Conservation (phyloP, 2,888 invertebrate species). For the Tetheella fluctuosa region DNA sequence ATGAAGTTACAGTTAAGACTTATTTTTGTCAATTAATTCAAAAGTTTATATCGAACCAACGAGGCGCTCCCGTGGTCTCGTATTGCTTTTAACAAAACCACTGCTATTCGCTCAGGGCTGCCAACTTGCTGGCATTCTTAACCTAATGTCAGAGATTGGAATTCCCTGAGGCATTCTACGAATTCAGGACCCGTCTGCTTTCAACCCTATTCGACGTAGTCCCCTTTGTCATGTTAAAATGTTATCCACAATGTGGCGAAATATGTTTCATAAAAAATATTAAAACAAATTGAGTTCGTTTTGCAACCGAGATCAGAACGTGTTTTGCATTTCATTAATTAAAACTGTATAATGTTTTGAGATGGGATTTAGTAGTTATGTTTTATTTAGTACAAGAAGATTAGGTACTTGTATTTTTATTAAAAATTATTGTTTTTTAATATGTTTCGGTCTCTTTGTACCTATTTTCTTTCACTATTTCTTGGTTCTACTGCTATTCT, state of each 20-base stretch:
- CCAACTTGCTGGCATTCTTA: slow-evolving; percentile 37
- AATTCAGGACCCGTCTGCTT: slow-evolving; percentile 27
- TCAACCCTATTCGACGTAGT: slow-evolving; percentile 16
- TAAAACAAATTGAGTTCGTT: neutral
- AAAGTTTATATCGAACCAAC: slow-evolving; percentile 13
- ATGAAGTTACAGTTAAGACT: neutral
- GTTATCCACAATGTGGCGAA: slow-evolving; percentile 10
- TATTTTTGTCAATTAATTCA: neutral
- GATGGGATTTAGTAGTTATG: neutral
- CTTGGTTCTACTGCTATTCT: too few species aligned
- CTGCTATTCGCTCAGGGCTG: slow-evolving; percentile 18
- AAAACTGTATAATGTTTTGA: neutral
- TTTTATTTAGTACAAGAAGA: too few species aligned
- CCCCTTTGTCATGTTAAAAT: slow-evolving; percentile 34
- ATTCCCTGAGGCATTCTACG: slow-evolving; percentile 36
- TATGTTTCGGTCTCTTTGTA: too few species aligned
- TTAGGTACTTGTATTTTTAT: too few species aligned
- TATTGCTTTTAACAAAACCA: slow-evolving; percentile 13
- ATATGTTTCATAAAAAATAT: neutral
- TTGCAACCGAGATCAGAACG: neutral
- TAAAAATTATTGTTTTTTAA: too few species aligned
- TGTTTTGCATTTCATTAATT: slow-evolving; percentile 1
- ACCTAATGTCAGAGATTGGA: slow-evolving; percentile 45
- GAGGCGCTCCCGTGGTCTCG: neutral
- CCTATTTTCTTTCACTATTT: too few species aligned